These are phyloP conservation scores for Hyposmocoma kahamanoa DNA, from an alignment of 1,140 invertebrate genomes.

Conservation along the genomic window DNA sequence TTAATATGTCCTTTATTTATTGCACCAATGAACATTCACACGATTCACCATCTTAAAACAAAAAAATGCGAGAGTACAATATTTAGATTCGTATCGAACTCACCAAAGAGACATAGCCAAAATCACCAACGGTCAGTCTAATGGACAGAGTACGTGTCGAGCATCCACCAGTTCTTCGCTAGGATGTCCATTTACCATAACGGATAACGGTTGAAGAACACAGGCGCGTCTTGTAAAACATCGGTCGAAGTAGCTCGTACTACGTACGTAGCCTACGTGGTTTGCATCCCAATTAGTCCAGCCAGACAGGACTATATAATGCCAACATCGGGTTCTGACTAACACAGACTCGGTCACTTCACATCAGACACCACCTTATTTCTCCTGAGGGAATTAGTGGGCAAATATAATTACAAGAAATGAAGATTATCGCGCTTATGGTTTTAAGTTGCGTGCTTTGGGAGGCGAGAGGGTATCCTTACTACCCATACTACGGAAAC, in stretches of 20 bases:
- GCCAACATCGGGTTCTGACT: constrained; percentile 21
- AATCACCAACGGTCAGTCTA: constrained; percentile 26
- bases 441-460: constrained; percentile 36
- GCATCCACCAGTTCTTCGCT: constrained; percentile 32
- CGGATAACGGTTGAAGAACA: constrained; percentile 47
- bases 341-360: constrained; percentile 40
- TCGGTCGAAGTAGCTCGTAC: constrained; percentile 32
- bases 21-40: constrained; percentile 17
- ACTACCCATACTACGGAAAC: constrained; percentile 45
- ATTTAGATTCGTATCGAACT: background rate
- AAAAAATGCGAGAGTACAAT: background rate
- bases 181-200: constrained; percentile 52
- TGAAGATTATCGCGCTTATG: constrained; percentile 31
- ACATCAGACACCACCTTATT: constrained; percentile 39
- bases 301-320: constrained; percentile 53
- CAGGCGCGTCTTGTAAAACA: constrained; percentile 49
- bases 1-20: constrained; percentile 21
- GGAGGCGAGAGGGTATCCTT: constrained; percentile 42
- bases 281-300: constrained; percentile 51
- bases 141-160: constrained; percentile 28
- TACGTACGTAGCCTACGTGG: constrained; percentile 35
- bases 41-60: constrained; percentile 4
- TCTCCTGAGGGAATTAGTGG: constrained; percentile 20
- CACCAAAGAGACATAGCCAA: background rate
- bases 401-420: constrained; percentile 23